These are phyloP conservation scores for Scaptomyza graminum DNA, from an alignment of 1,140 invertebrate genomes.

Conservation along the genomic window DNA sequence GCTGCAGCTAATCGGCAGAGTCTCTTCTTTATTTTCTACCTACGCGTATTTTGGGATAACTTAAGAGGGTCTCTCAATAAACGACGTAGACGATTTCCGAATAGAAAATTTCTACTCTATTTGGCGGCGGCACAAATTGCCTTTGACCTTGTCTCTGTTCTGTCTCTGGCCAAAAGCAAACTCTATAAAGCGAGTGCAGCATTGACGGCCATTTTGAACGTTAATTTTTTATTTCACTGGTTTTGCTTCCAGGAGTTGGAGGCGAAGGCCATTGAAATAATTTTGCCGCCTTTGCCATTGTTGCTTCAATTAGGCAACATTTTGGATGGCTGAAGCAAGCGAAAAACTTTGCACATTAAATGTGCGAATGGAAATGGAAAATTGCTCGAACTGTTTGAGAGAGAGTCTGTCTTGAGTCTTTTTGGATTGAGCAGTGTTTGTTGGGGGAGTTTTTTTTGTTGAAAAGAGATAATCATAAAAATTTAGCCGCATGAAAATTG, in stretches of 20 bases:
- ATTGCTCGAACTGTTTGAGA: constrained; percentile 37
- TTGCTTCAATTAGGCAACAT: constrained; percentile 61
- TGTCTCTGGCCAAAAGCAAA: constrained; percentile 15
- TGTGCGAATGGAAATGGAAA: constrained; percentile 54
- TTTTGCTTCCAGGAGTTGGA: neutral
- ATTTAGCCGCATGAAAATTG: constrained; percentile 73
- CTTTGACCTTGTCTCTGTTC: constrained; percentile 67
- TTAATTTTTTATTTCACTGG: constrained; percentile 28
- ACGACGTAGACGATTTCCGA: constrained; percentile 19
- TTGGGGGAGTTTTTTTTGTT: neutral
- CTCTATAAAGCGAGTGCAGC: neutral
- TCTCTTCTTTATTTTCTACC: constrained; percentile 18
- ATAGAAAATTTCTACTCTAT: constrained; percentile 56
- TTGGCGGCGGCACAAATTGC: constrained; percentile 72
- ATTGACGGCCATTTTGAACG: constrained; percentile 46
- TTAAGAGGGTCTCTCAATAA: constrained; percentile 27
- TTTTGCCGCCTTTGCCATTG: constrained; percentile 72
- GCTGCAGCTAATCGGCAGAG: constrained; percentile 45
- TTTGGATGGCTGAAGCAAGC: constrained; percentile 12
- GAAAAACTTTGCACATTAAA: constrained; percentile 69
- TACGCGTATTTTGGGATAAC: constrained; percentile 26
- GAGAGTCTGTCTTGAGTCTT: neutral
- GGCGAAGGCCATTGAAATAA: constrained; percentile 56
- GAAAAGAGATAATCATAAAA: constrained; percentile 76
- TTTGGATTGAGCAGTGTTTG: too few species aligned